A percentile compares a stretch with the other conserved stretches of the same genome.
phyloP scores from a whole-genome alignment of 2,888 invertebrate species.

The Agonopterix arenella region DNA sequence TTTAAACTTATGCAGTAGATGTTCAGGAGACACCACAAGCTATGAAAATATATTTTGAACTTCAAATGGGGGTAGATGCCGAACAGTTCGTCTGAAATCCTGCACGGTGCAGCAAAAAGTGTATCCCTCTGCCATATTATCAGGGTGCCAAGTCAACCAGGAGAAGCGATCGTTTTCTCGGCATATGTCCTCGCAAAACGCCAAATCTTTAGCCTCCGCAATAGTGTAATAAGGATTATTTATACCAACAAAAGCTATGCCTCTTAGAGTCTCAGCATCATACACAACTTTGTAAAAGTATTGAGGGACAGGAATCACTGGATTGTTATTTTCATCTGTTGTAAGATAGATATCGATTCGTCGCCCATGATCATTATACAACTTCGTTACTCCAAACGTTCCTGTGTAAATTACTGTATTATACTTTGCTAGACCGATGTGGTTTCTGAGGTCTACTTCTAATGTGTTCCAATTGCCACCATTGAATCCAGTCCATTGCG shows the following conservation, averaged over 20 bases:
- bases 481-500: slow-evolving; percentile 82
- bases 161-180: slow-evolving; percentile 61
- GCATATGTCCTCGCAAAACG: slow-evolving; percentile 70
- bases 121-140: slow-evolving; percentile 66
- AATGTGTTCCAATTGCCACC: slow-evolving; percentile 77
- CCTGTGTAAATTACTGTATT: slow-evolving; percentile 77
- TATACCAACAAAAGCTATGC: slow-evolving; percentile 77
- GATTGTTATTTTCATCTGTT: slow-evolving; percentile 50
- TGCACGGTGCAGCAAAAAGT: slow-evolving; percentile 78
- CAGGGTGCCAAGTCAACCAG: slow-evolving; percentile 78
- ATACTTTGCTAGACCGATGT: slow-evolving; percentile 41
- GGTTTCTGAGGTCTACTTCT: slow-evolving; percentile 61
- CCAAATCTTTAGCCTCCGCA: slow-evolving; percentile 36
- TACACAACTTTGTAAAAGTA: slow-evolving; percentile 75
- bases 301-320: slow-evolving; percentile 59
- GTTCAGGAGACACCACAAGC: neutral
- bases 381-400: slow-evolving; percentile 72
- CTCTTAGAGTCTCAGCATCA: slow-evolving; percentile 59
- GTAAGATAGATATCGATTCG: slow-evolving; percentile 53
- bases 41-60: slow-evolving; percentile 33
- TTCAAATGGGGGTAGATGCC: slow-evolving; percentile 69
- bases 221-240: slow-evolving; percentile 77
- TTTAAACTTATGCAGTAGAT: too few species aligned
- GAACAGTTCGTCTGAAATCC: slow-evolving; percentile 67
- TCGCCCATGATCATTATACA: slow-evolving; percentile 54